Percentiles rank a stretch among this genome's conserved stretches.
phyloP scores from a whole-genome alignment of 2,113 vertebrate species.

The Alectura lathami region DNA sequence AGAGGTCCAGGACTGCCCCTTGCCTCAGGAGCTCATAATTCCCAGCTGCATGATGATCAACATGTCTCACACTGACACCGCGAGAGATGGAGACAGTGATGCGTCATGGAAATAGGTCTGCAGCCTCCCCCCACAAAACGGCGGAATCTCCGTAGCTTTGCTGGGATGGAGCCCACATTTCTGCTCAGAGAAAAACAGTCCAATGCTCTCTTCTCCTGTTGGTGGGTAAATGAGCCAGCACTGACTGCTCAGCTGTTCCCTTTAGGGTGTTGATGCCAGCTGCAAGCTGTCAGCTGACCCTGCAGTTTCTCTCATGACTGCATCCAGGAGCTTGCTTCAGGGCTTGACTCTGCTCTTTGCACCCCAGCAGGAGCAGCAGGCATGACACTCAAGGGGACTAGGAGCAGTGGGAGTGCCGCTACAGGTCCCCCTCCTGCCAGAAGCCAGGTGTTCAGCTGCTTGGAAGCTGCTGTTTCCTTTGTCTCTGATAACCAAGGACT shows the following conservation, averaged over 20 bases:
- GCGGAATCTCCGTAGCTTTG: background rate
- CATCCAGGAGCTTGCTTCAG: background rate
- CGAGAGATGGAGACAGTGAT: rapidly evolving
- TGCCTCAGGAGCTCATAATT: background rate
- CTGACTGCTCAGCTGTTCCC: background rate
- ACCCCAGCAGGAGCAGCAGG: background rate
- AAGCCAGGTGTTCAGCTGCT: background rate
- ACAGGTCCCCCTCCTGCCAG: background rate
- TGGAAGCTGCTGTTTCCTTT: background rate
- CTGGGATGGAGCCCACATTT: background rate
- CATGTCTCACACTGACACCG: background rate
- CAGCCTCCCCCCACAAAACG: rapidly evolving
- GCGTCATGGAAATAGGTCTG: background rate
- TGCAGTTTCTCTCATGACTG: background rate
- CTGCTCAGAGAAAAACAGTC: background rate
- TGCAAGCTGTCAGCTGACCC: background rate
- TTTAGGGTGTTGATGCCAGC: background rate
- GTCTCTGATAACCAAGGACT: background rate
- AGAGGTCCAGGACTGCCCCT: background rate
- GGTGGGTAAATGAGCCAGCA: background rate
- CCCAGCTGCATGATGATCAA: background rate
- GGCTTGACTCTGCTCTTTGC: background rate
- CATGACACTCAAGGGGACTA: background rate
- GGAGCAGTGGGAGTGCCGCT: background rate
- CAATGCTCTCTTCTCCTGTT: background rate